Evolutionary conservation across 2,888 invertebrate species (phyloP).

Genomic region (Tetranychus truncatus): DNA sequence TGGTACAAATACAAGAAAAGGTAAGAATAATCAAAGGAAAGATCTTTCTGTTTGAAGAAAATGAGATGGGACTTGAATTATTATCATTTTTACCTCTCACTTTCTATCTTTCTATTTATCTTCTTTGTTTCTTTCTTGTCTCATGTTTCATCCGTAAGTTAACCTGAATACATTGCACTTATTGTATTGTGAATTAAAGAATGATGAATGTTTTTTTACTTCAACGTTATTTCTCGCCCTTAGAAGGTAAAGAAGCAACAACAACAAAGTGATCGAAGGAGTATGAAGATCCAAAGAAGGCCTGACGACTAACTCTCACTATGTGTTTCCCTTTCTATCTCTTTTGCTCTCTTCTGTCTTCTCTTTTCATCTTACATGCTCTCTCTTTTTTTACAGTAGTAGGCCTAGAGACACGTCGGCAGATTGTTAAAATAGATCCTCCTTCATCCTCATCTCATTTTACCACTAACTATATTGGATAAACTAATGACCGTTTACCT

Average conservation of each 20-base stretch:
- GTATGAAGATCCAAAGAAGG: too few species aligned
- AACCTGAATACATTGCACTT: not conserved
- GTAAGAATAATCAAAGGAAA: not conserved
- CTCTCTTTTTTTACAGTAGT: not conserved
- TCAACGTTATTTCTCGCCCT: not conserved
- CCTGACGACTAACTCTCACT: not conserved
- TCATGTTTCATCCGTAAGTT: not conserved
- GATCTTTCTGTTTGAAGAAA: not conserved
- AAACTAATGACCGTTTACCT: slow-evolving; percentile 1
- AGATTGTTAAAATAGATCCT: not conserved
- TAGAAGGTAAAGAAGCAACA: too few species aligned
- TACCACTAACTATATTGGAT: not conserved
- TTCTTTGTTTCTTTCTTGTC: not conserved
- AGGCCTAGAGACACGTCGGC: not conserved
- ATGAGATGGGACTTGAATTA: not conserved
- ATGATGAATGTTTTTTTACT: not conserved
- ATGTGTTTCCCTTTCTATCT: not conserved
- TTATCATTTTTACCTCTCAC: too few species aligned
- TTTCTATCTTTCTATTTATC: not conserved
- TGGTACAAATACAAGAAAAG: not conserved
- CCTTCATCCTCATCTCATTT: not conserved
- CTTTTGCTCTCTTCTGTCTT: not conserved
- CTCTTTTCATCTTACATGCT: not conserved
- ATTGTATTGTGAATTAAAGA: not conserved
- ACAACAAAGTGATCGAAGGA: too few species aligned